phyloP scores from a whole-genome alignment of 2,113 vertebrate species.

The Bufo gargarizans region DNA sequence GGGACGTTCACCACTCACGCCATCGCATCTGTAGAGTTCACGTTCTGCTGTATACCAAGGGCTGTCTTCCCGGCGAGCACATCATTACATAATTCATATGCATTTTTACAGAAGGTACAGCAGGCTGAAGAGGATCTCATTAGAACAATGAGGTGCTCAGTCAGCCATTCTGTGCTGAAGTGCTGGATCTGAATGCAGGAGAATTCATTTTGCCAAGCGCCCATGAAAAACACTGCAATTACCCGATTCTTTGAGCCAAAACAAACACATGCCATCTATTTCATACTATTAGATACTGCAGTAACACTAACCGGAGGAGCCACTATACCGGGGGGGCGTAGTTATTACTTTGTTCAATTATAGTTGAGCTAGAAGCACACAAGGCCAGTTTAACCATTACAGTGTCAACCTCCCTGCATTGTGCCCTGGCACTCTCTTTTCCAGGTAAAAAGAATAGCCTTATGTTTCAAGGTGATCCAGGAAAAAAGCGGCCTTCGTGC shows the following conservation, averaged over 20 bases:
- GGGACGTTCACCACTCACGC: neutral
- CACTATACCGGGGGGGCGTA: neutral
- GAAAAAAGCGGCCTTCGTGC: no score
- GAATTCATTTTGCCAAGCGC: slow-evolving; percentile 24
- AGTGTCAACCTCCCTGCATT: neutral
- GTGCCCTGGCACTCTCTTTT: no score
- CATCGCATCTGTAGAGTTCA: neutral
- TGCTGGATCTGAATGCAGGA: neutral
- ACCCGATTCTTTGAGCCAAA: neutral
- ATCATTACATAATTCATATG: slow-evolving; percentile 14
- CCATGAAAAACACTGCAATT: slow-evolving; percentile 11
- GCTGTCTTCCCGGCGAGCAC: neutral
- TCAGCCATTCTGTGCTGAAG: neutral
- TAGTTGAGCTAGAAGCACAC: neutral
- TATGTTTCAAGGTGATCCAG: no score
- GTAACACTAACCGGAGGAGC: neutral
- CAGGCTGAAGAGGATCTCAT: slow-evolving; percentile 31
- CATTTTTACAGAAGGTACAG: slow-evolving; percentile 1
- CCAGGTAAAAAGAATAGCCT: no score
- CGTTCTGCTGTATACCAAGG: neutral
- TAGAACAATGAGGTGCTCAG: slow-evolving; percentile 22
- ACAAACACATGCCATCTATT: slow-evolving; percentile 16
- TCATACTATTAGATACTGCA: neutral
- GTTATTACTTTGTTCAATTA: neutral
- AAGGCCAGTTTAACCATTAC: neutral